A percentile compares a stretch with the other conserved stretches of the same genome.
Evolutionary conservation across 1,140 invertebrate genomes (phyloP).

Genomic region (Onthophagus taurus): DNA sequence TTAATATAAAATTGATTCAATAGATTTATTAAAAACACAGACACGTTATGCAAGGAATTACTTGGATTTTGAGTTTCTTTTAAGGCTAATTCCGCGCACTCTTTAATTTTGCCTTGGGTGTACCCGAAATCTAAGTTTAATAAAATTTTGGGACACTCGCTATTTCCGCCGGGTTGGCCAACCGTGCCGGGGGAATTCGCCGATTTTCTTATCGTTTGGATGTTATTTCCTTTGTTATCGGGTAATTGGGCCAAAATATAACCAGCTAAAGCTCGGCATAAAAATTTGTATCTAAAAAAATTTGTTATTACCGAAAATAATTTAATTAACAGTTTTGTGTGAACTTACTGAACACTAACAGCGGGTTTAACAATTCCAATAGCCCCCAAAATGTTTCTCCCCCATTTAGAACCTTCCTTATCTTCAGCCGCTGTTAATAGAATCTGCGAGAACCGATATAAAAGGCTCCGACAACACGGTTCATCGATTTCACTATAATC

Average conservation of each 20-base stretch:
- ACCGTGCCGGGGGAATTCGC: conserved; percentile 26
- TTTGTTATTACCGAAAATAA: neutral
- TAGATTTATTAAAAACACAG: conserved; percentile 26
- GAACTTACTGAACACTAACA: conserved; percentile 27
- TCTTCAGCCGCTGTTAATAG: conserved; percentile 28
- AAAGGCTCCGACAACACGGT: conserved; percentile 18
- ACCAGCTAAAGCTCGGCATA: conserved; percentile 24
- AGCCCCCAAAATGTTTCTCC: conserved; percentile 28
- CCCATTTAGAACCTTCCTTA: conserved; percentile 27
- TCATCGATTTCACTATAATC: conserved; percentile 27
- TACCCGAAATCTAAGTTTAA: conserved; percentile 32
- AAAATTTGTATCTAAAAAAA: conserved; percentile 21
- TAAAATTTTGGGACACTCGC: conserved; percentile 32
- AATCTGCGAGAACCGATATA: conserved; percentile 30
- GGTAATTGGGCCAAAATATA: conserved; percentile 35
- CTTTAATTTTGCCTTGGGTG: conserved; percentile 35
- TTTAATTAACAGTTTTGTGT: neutral
- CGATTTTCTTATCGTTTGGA: conserved; percentile 24
- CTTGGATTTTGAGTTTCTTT: conserved; percentile 35
- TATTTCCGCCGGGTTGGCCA: conserved; percentile 34
- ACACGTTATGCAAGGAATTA: conserved; percentile 35
- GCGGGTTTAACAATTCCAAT: conserved; percentile 31
- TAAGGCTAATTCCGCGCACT: conserved; percentile 30
- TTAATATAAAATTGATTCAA: conserved; percentile 32
- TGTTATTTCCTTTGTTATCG: conserved; percentile 31